Percentiles rank a stretch among this genome's conserved stretches.
These are phyloP conservation scores for Hypothenemus hampei DNA, from an alignment of 1,140 invertebrate species.

Conservation along the genomic window DNA sequence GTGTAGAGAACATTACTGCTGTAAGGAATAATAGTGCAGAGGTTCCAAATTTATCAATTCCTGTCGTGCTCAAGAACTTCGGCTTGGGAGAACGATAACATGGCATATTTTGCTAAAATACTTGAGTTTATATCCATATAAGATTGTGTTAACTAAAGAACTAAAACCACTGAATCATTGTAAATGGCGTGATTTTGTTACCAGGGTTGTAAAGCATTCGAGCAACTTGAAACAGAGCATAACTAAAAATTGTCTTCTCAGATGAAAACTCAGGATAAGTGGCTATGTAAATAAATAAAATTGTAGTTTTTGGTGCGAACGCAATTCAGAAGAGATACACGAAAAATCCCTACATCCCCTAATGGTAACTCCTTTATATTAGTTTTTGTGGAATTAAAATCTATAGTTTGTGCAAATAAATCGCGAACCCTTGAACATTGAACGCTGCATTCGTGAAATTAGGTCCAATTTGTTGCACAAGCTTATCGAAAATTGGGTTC, in stretches of 20 bases:
- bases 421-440: background rate
- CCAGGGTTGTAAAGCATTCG: background rate
- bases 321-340: slow-evolving; percentile 4
- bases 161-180: slow-evolving; percentile 1
- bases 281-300: background rate
- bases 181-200: background rate
- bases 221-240: background rate
- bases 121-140: slow-evolving; percentile 12
- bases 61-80: slow-evolving; percentile 1
- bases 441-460: background rate
- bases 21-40: background rate
- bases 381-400: background rate
- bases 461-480: background rate
- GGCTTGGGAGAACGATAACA: background rate
- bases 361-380: background rate
- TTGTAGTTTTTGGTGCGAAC: slow-evolving; percentile 2
- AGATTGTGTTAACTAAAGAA: background rate
- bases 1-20: background rate
- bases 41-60: slow-evolving; percentile 10
- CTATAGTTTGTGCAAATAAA: background rate
- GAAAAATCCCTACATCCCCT: background rate
- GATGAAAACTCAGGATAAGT: background rate
- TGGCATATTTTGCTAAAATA: slow-evolving; percentile 8
- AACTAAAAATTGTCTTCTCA: background rate
- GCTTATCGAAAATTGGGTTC: slow-evolving; percentile 4